These are phyloP conservation scores for Caenorhabditis wallacei DNA, from an alignment of 2,888 invertebrate genomes.

Conservation along the genomic window DNA sequence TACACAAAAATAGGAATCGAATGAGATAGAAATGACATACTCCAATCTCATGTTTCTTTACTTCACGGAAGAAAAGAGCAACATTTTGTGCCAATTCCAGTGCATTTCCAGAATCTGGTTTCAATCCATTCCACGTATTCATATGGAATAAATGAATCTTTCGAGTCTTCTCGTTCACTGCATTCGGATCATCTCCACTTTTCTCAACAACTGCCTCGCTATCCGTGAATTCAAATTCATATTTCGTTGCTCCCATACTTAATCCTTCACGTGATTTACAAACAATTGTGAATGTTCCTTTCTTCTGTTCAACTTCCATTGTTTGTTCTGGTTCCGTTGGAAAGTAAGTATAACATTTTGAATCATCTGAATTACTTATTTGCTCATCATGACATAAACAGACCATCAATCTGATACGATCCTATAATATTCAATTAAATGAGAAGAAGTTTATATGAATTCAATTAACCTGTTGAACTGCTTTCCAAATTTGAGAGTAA, in stretches of 20 bases:
- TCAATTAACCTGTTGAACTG: slow-evolving; percentile 28
- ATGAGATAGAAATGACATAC: background rate
- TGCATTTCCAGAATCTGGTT: slow-evolving; percentile 27
- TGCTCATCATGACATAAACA: slow-evolving; percentile 53
- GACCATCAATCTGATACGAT: slow-evolving; percentile 50
- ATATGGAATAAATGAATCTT: slow-evolving; percentile 22
- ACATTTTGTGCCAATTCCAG: slow-evolving; percentile 31
- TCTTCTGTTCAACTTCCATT: slow-evolving; percentile 54
- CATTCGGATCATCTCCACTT: slow-evolving; percentile 39
- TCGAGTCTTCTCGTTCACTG: slow-evolving; percentile 1
- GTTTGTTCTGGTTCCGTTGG: slow-evolving; percentile 52
- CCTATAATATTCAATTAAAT: slow-evolving; percentile 23
- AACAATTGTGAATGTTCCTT: slow-evolving; percentile 45
- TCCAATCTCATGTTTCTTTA: slow-evolving; percentile 21
- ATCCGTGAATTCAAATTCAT: slow-evolving; percentile 37
- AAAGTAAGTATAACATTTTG: slow-evolving; percentile 66
- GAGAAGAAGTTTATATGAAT: background rate
- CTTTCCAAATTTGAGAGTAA: slow-evolving; percentile 44
- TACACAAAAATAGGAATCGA: background rate
- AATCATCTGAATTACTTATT: slow-evolving; percentile 46
- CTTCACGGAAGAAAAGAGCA: slow-evolving; percentile 29
- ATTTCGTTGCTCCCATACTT: slow-evolving; percentile 32
- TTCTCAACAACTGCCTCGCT: slow-evolving; percentile 27
- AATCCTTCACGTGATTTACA: slow-evolving; percentile 44
- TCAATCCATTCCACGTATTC: slow-evolving; percentile 36